A percentile compares a stretch with the other conserved stretches of the same genome.
phyloP scores from a whole-genome alignment of 2,797 vertebrate species.

The Lepilemur septentrionalis region DNA sequence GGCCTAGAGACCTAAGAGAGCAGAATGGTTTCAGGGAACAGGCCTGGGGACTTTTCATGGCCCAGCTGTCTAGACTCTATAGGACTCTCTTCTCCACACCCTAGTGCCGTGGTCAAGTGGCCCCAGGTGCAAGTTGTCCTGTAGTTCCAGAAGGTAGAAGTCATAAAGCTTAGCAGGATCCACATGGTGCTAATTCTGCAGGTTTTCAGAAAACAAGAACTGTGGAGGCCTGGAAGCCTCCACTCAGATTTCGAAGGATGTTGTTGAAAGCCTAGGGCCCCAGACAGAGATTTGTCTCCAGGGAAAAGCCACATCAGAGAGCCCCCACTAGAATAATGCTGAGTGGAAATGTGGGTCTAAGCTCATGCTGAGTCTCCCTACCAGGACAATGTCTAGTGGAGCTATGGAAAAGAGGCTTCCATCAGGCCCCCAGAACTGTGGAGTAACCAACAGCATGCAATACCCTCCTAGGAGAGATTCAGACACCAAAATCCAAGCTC shows the following conservation, averaged over 20 bases:
- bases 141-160: neutral
- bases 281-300: neutral
- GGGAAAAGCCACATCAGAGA: no score
- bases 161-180: neutral
- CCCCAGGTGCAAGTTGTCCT: no score
- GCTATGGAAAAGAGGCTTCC: neutral
- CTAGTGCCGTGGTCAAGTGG: neutral
- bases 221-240: neutral
- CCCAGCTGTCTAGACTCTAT: no score
- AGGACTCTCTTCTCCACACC: neutral
- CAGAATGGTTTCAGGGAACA: neutral
- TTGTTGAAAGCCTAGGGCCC: neutral
- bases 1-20: neutral
- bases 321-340: neutral
- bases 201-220: neutral
- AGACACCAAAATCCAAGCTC: neutral
- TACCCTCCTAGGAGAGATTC: neutral
- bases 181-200: neutral
- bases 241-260: neutral
- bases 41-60: neutral
- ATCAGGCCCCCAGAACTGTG: neutral
- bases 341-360: neutral
- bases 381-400: neutral
- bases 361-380: neutral
- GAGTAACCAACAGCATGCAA: neutral